Conservation (phyloP, 2,113 vertebrate species). For the Mus pahari region DNA sequence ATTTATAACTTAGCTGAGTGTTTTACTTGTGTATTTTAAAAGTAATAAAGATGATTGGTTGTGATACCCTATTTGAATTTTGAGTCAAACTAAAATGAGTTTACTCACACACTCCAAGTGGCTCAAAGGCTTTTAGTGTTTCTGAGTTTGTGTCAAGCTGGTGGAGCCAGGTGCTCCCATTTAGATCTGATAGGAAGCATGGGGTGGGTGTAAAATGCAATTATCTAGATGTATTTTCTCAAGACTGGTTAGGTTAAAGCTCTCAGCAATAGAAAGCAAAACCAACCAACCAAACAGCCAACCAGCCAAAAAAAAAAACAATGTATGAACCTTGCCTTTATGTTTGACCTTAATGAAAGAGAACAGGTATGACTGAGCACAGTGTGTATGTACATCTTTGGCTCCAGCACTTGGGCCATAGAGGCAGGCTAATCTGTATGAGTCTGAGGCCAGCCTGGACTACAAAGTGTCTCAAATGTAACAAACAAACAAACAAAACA, state of each 20-base stretch:
- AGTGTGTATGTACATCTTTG: neutral
- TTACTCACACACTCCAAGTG: neutral
- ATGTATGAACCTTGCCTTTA: neutral
- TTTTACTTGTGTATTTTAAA: conserved; percentile 47
- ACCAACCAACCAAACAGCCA: neutral
- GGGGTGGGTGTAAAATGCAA: neutral
- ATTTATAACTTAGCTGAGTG: conserved; percentile 25
- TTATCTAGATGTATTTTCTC: neutral
- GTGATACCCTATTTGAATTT: conserved; percentile 27
- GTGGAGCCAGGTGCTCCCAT: neutral
- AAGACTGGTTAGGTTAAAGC: neutral
- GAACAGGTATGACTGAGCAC: neutral
- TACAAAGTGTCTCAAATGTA: neutral
- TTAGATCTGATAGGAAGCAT: neutral
- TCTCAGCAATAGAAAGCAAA: neutral
- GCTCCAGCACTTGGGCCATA: neutral
- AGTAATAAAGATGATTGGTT: conserved; percentile 40
- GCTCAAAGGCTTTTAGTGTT: neutral
- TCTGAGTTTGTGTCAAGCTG: conserved; percentile 41
- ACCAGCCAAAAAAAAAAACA: neutral
- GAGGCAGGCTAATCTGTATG: neutral
- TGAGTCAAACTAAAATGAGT: conserved; percentile 35
- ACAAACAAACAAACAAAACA: neutral
- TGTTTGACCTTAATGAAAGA: neutral
- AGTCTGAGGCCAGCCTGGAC: neutral